phyloP scores from a whole-genome alignment of 2,888 invertebrate species.

The Ectropis crepuscularia region DNA sequence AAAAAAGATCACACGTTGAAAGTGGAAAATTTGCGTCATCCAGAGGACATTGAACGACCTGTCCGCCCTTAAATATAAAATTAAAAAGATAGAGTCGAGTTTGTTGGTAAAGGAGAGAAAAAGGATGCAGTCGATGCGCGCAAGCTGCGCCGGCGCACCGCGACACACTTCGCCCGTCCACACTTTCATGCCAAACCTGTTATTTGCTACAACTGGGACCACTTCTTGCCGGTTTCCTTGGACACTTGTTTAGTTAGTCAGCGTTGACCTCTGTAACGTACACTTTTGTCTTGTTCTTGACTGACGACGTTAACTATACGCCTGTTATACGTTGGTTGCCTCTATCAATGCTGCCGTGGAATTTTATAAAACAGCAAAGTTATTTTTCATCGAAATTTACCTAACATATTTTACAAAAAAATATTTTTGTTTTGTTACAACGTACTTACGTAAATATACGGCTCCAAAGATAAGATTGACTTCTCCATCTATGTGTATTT shows the following conservation, averaged over 20 bases:
- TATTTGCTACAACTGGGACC: constrained; percentile 43
- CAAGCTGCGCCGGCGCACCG: constrained; percentile 48
- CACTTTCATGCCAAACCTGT: constrained; percentile 64
- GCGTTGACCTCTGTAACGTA: too few species aligned
- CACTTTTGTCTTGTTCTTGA: too few species aligned
- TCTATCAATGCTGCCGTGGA: too few species aligned
- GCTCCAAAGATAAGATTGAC: too few species aligned
- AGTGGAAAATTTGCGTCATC: constrained; percentile 18
- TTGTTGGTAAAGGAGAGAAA: constrained; percentile 46
- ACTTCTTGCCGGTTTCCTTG: neutral
- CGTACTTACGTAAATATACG: too few species aligned
- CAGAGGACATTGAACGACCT: constrained; percentile 32
- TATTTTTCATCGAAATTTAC: too few species aligned
- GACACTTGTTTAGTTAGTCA: neutral
- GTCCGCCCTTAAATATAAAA: constrained; percentile 26
- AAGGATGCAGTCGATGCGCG: constrained; percentile 34
- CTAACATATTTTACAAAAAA: too few species aligned
- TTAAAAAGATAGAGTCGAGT: constrained; percentile 37
- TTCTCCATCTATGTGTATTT: too few species aligned
- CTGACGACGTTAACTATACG: too few species aligned
- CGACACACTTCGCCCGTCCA: constrained; percentile 59
- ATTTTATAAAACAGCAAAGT: too few species aligned
- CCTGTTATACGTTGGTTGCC: too few species aligned
- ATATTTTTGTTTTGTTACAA: too few species aligned
- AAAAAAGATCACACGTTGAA: neutral